Percentiles rank a stretch among this genome's conserved stretches.
Evolutionary conservation across 2,113 vertebrate species (phyloP).

Genomic region (Anguilla rostrata): DNA sequence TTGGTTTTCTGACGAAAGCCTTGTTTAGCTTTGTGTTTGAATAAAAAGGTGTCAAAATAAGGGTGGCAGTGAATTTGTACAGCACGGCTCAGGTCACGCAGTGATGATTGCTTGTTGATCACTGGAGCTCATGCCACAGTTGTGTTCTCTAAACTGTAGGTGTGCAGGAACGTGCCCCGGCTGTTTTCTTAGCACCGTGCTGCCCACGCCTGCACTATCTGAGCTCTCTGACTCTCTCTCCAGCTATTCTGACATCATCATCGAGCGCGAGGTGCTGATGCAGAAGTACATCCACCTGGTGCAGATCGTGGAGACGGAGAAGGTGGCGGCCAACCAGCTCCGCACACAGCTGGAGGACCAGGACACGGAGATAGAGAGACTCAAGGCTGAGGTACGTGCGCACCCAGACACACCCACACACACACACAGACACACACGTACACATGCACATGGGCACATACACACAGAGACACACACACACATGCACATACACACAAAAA

Average conservation of each 20-base stretch:
- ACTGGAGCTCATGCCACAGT: too few relatives aligned
- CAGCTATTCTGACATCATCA: constrained; percentile 90
- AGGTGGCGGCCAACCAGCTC: constrained; percentile 89
- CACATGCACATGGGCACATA: background rate
- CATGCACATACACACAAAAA: background rate
- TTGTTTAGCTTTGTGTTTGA: too few relatives aligned
- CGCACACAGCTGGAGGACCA: constrained; percentile 83
- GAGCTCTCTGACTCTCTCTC: background rate
- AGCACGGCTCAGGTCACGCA: too few relatives aligned
- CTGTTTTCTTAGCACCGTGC: too few relatives aligned
- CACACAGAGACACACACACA: background rate
- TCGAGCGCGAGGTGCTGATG: constrained; percentile 92
- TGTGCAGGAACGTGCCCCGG: too few relatives aligned
- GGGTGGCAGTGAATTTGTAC: too few relatives aligned
- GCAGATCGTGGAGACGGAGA: constrained; percentile 95
- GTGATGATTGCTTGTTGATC: too few relatives aligned
- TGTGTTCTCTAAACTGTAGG: too few relatives aligned
- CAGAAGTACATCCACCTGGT: constrained; percentile 97
- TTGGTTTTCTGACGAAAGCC: too few relatives aligned
- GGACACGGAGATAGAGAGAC: constrained; percentile 82
- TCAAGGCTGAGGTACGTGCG: constrained; percentile 76
- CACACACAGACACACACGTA: background rate
- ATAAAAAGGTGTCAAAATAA: too few relatives aligned
- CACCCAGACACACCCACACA: background rate
- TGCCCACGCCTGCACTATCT: background rate